Evolutionary conservation across 2,888 invertebrate genomes (phyloP), one percentile per base, ranked within the genome.

Genomic region (Gymnosoma rotundatum): DNA sequence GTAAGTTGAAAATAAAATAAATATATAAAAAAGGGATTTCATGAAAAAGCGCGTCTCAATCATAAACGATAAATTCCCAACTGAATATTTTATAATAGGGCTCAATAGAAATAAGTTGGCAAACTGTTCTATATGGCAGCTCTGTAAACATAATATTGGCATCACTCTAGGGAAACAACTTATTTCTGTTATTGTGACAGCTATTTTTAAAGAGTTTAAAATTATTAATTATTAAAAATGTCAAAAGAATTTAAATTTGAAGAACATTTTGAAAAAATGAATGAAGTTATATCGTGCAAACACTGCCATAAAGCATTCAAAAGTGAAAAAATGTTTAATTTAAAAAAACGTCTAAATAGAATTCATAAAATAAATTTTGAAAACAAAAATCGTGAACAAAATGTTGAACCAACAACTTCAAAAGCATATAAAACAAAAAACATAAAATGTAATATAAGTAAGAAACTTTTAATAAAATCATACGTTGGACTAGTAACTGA

Each of bases 401-500:
- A 38, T n/a, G 10, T 38, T 38, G 8, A 61, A 42, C n/a, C 38
- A 61, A 61, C 38, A 42, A 42, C 12, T 42, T 42, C 42, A 42
- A 42, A 12, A 42, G 42, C 42, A 42, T 42, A 42, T 42, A 42
- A 42, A 42, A 42, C 42, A 12, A 42, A 42, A 42, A 42, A 42
- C 32, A 45, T 75, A 54, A 75, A 75, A 67, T 32, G 56, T 45
- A 25, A 80, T 72, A 67, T 83, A 10, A 86, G 83, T 25, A 84
- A 78, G 54, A 84, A 78, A 56, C 42, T 70, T 5, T n/a, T 84
- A 21, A n/a, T 83, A 3, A 48, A 79, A 58, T 69, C 82, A 10
- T 86, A 83, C 67, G 69, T 84, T 52, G 86, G 87, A 54, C 58
- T 86, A 48, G 75, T 87, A 18, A 86, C 76, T 7, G 87, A 86